phyloP scores from a whole-genome alignment of 92 coral and sea anemone species.

The Heliopora coerulea region DNA sequence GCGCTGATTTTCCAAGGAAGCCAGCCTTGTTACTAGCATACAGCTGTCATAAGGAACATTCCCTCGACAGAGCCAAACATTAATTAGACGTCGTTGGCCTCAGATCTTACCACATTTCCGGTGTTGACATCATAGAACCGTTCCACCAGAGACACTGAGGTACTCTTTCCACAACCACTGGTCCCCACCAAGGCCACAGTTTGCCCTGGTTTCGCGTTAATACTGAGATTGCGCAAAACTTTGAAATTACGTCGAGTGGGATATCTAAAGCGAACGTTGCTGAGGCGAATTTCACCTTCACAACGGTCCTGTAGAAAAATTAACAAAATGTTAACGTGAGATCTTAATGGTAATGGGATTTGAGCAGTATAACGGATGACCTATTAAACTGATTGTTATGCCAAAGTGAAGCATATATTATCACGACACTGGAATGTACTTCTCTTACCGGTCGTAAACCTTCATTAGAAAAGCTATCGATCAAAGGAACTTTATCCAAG shows the following conservation, averaged over 20 bases:
- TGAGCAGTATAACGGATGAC: too few relatives aligned
- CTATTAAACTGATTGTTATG: too few relatives aligned
- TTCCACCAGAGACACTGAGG: slow-evolving; percentile 85
- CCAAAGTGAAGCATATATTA: too few relatives aligned
- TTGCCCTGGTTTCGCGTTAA: slow-evolving; percentile 73
- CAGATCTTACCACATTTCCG: slow-evolving; percentile 96
- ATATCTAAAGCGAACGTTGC: slow-evolving; percentile 81
- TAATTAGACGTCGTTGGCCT: too few relatives aligned
- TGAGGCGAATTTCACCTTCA: slow-evolving; percentile 64
- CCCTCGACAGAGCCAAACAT: too few relatives aligned
- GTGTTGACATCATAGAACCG: slow-evolving; percentile 83
- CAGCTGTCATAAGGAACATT: too few relatives aligned
- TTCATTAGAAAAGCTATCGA: slow-evolving; percentile 75
- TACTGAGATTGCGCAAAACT: slow-evolving; percentile 74
- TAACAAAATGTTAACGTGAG: too few relatives aligned
- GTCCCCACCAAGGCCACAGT: slow-evolving; percentile 94
- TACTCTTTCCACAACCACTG: slow-evolving; percentile 98
- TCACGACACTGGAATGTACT: too few relatives aligned
- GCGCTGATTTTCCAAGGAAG: too few relatives aligned
- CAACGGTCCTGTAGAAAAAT: slow-evolving; percentile 51
- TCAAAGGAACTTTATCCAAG: slow-evolving; percentile 65
- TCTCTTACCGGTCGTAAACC: slow-evolving; percentile 82
- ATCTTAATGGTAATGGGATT: too few relatives aligned
- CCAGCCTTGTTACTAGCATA: too few relatives aligned
- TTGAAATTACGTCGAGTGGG: slow-evolving; percentile 84